Evolutionary conservation across 2,797 vertebrate species (phyloP).

Genomic region (Pangasius larnaudii): DNA sequence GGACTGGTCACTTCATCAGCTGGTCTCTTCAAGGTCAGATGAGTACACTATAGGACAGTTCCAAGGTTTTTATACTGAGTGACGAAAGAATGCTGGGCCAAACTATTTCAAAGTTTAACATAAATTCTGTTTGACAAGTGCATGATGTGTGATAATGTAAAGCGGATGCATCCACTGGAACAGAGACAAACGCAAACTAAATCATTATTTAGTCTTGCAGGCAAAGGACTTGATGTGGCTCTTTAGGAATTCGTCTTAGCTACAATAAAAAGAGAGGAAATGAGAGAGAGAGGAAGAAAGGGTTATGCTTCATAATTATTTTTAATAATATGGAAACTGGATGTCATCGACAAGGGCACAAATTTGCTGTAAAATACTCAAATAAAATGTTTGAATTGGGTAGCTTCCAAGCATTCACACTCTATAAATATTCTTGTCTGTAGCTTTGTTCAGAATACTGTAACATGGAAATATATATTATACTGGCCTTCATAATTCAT

Average conservation of each 20-base stretch:
- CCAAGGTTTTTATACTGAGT: slow-evolving; percentile 23
- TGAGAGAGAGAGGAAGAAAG: too few species aligned
- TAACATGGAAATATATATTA: slow-evolving; percentile 16
- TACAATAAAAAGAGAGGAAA: neutral
- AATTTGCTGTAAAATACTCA: neutral
- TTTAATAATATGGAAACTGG: slow-evolving; percentile 16
- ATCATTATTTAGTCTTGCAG: slow-evolving; percentile 25
- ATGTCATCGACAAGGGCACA: neutral
- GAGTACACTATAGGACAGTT: slow-evolving; percentile 3
- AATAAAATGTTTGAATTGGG: neutral
- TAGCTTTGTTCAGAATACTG: slow-evolving; percentile 12
- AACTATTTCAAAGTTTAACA: slow-evolving; percentile 40
- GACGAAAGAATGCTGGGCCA: slow-evolving; percentile 25
- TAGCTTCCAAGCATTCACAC: neutral
- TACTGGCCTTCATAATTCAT: neutral
- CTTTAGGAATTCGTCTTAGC: slow-evolving; percentile 16
- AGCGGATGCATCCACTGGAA: slow-evolving; percentile 52
- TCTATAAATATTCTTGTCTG: neutral
- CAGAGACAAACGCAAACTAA: slow-evolving; percentile 49
- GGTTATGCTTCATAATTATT: neutral
- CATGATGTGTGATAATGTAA: slow-evolving; percentile 53
- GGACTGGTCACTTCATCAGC: slow-evolving; percentile 32
- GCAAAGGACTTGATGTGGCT: slow-evolving; percentile 20
- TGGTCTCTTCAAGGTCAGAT: slow-evolving; percentile 4
- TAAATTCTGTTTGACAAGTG: slow-evolving; percentile 51